Evolutionary conservation across 2,888 invertebrate species (phyloP).

Genomic region (Euplexia lucipara): DNA sequence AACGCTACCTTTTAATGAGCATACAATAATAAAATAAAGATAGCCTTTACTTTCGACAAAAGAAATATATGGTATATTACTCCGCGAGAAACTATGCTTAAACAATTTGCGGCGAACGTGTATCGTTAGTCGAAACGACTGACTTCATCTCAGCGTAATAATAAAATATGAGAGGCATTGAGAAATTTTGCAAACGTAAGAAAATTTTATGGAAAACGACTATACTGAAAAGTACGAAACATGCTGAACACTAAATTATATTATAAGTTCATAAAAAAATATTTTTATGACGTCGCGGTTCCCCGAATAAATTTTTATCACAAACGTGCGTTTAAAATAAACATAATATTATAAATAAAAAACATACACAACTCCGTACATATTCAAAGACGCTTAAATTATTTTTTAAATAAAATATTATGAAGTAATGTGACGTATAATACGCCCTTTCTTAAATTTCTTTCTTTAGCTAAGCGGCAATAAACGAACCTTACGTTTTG

Average conservation of each 20-base stretch:
- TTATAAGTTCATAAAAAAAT: neutral
- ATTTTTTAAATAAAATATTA: neutral
- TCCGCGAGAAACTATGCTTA: neutral
- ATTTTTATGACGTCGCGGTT: neutral
- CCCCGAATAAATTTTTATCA: neutral
- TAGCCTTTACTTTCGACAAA: neutral
- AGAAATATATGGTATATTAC: too few species aligned
- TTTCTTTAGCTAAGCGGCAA: neutral
- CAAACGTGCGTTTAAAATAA: neutral
- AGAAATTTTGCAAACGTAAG: neutral
- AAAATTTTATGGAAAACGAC: neutral
- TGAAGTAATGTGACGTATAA: neutral
- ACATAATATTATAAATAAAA: neutral
- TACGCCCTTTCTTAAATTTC: neutral
- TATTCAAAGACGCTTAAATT: neutral
- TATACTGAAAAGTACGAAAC: neutral
- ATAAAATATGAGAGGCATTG: neutral
- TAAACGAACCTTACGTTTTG: slow-evolving; percentile 4
- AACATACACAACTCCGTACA: neutral
- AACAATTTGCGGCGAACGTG: neutral
- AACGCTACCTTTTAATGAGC: neutral
- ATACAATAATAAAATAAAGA: neutral
- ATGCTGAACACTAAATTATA: neutral
- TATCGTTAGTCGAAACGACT: neutral
- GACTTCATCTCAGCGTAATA: neutral